These are phyloP conservation scores for Tiliacea citrago DNA, from an alignment of 2,888 invertebrate species.

Conservation along the genomic window DNA sequence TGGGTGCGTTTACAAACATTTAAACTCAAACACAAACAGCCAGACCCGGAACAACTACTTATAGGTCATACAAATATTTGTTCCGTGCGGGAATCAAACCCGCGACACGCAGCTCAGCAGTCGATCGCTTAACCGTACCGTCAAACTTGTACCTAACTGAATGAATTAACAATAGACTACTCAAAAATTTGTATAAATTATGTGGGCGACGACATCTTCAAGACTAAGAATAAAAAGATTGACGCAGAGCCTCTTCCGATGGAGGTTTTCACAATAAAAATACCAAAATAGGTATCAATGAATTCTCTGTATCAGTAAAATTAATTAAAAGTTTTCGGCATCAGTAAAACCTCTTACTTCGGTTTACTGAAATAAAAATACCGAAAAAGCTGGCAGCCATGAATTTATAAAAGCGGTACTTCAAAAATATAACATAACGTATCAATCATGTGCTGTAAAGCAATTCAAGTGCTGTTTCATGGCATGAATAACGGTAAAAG, in stretches of 20 bases:
- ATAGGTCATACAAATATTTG: too few relatives aligned
- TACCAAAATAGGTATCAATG: neutral
- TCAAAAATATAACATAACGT: constrained; percentile 28
- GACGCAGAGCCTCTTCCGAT: neutral
- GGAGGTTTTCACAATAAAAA: neutral
- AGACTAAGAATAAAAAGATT: neutral
- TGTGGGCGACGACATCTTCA: neutral
- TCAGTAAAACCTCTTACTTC: constrained; percentile 2
- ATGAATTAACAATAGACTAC: neutral
- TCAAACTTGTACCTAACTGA: too few relatives aligned
- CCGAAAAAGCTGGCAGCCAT: neutral
- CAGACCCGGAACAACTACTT: too few relatives aligned
- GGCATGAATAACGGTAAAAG: constrained; percentile 42
- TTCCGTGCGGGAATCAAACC: too few relatives aligned
- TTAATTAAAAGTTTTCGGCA: neutral
- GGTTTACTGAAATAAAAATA: constrained; percentile 17
- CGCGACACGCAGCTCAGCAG: too few relatives aligned
- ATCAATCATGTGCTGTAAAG: constrained; percentile 55
- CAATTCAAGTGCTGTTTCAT: constrained; percentile 44
- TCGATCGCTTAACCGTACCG: too few relatives aligned
- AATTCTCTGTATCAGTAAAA: neutral
- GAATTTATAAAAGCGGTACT: constrained; percentile 20
- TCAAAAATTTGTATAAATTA: too few relatives aligned
- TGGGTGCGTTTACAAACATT: too few relatives aligned
- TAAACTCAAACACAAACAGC: too few relatives aligned